These are phyloP conservation scores for Lamellibrachia satsuma DNA, from an alignment of 2,888 invertebrate species.

Conservation along the genomic window DNA sequence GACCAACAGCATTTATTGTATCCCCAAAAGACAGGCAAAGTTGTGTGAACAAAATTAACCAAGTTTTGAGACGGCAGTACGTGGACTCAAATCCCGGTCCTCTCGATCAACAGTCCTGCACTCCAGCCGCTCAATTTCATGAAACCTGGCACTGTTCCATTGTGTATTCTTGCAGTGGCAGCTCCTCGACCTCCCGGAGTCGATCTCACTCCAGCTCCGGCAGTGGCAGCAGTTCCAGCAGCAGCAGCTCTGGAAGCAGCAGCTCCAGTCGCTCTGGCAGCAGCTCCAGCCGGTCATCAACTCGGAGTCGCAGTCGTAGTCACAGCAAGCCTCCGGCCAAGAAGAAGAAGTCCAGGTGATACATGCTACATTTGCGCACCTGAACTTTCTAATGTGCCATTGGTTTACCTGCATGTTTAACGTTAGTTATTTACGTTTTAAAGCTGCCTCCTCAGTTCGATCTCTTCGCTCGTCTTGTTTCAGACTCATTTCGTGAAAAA, in stretches of 20 bases:
- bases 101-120: too few relatives aligned
- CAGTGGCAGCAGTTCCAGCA: slow-evolving; percentile 51
- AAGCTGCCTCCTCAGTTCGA: neutral
- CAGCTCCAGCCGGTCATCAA: slow-evolving; percentile 24
- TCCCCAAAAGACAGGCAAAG: too few relatives aligned
- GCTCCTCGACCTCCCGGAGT: slow-evolving; percentile 66
- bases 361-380: neutral
- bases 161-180: neutral
- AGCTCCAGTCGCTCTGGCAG: slow-evolving; percentile 72
- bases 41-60: too few relatives aligned
- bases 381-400: neutral
- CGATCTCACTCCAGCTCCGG: slow-evolving; percentile 49
- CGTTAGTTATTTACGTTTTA: neutral
- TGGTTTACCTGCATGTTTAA: neutral
- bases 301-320: slow-evolving; percentile 13
- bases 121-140: too few relatives aligned
- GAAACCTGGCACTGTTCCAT: neutral
- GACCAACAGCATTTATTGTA: too few relatives aligned
- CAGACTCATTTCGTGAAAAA: too few relatives aligned
- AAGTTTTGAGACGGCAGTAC: too few relatives aligned
- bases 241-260: slow-evolving; percentile 67
- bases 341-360: slow-evolving; percentile 23
- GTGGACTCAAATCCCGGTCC: too few relatives aligned
- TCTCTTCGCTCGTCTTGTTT: neutral
- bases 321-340: neutral